Evolutionary conservation across 2,888 invertebrate genomes (phyloP).

Genomic region (Griposia aprilina): DNA sequence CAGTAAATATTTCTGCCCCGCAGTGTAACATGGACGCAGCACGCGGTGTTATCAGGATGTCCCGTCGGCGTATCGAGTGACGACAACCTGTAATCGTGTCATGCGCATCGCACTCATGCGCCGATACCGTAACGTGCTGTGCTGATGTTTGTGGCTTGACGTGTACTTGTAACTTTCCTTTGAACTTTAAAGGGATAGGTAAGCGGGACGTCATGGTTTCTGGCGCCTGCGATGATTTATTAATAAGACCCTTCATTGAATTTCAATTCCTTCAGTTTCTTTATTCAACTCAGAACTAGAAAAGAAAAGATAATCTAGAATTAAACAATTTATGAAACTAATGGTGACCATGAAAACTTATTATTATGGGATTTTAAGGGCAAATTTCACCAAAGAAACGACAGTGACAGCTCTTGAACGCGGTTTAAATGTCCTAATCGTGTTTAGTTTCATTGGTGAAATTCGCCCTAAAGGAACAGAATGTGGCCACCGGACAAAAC

Average conservation of each 20-base stretch:
- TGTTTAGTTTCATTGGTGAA: too few relatives aligned
- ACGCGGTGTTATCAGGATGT: slow-evolving; percentile 89
- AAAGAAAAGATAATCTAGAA: background rate
- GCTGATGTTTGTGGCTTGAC: slow-evolving; percentile 29
- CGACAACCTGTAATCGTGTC: slow-evolving; percentile 87
- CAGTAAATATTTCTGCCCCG: slow-evolving; percentile 61
- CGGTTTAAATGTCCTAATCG: too few relatives aligned
- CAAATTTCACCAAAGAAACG: too few relatives aligned
- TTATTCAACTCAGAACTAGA: background rate
- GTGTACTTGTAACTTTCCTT: slow-evolving; percentile 26
- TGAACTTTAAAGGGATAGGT: background rate
- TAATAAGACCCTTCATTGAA: background rate
- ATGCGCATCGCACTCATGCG: slow-evolving; percentile 70
- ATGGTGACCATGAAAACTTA: background rate
- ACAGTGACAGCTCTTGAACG: too few relatives aligned
- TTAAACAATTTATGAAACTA: background rate
- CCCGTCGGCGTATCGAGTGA: slow-evolving; percentile 85
- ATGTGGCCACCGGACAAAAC: too few relatives aligned
- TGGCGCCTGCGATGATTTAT: background rate
- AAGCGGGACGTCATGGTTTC: slow-evolving; percentile 1
- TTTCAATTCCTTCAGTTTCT: background rate
- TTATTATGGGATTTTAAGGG: too few relatives aligned
- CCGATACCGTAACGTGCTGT: slow-evolving; percentile 40
- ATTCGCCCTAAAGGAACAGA: background rate
- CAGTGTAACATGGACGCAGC: slow-evolving; percentile 84